These are phyloP conservation scores for Collichthys lucidus DNA, from an alignment of 2,113 vertebrate genomes.

Conservation along the genomic window DNA sequence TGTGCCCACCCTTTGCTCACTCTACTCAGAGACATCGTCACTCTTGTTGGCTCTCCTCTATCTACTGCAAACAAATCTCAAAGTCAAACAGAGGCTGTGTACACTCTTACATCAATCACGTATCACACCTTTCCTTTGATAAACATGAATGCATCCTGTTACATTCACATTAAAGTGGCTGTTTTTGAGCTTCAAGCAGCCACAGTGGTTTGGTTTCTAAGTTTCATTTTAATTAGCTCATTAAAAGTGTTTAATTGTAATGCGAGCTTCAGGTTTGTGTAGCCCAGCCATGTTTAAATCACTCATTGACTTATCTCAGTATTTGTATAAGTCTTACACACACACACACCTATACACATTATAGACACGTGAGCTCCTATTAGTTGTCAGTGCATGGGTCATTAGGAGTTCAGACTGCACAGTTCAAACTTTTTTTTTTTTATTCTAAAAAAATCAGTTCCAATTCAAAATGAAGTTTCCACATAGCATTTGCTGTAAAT, in stretches of 20 bases:
- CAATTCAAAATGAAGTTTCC: no score
- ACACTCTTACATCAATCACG: not conserved
- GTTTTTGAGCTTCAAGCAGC: no score
- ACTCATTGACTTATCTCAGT: not conserved
- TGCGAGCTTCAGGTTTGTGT: not conserved
- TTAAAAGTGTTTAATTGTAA: not conserved
- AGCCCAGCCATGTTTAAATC: not conserved
- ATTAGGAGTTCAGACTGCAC: no score
- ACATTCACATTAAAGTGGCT: not conserved
- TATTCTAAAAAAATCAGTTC: not conserved
- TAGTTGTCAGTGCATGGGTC: not conserved
- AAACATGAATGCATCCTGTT: conserved; percentile 5
- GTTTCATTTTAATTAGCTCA: not conserved
- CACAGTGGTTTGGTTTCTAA: not conserved
- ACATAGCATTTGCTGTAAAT: no score
- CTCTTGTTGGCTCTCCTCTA: not conserved
- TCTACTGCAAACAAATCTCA: conserved; percentile 63
- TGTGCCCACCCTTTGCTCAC: conserved; percentile 7
- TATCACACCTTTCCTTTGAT: conserved; percentile 3
- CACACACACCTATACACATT: no score
- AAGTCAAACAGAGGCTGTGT: conserved; percentile 56
- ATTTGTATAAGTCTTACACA: not conserved
- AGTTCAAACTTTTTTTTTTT: not conserved
- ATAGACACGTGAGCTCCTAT: not conserved
- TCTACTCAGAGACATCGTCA: conserved; percentile 12